Conservation (phyloP, 2,113 vertebrate species). For the Speoplatyrhinus poulsoni region DNA sequence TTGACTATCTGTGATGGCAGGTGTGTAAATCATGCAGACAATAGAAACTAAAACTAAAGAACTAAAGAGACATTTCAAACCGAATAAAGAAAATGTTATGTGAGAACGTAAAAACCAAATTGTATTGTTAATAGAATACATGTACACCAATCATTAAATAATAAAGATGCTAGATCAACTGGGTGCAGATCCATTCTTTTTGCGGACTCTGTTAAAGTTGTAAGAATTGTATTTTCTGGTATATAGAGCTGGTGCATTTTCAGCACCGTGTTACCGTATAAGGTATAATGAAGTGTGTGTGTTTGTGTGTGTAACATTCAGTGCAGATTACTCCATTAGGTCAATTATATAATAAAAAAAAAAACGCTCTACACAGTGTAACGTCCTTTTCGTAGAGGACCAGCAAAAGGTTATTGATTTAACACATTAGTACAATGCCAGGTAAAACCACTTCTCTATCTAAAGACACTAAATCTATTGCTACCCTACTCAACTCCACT, state of each 20-base stretch:
- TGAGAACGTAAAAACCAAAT: slow-evolving; percentile 6
- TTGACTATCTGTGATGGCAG: neutral
- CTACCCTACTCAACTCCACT: slow-evolving; percentile 68
- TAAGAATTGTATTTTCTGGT: neutral
- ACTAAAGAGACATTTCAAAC: slow-evolving; percentile 15
- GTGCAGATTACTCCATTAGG: slow-evolving; percentile 25
- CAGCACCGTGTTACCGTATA: neutral
- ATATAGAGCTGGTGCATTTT: neutral
- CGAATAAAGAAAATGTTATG: slow-evolving; percentile 2
- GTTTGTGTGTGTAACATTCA: slow-evolving; percentile 53
- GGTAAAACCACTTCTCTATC: slow-evolving; percentile 46
- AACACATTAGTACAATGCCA: slow-evolving; percentile 53
- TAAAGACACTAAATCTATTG: slow-evolving; percentile 63
- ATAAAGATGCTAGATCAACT: neutral
- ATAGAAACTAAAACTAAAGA: too few relatives aligned
- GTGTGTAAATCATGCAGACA: slow-evolving; percentile 21
- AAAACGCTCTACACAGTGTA: slow-evolving; percentile 39
- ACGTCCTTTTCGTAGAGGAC: slow-evolving; percentile 40
- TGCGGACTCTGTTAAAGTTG: neutral
- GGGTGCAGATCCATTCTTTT: neutral
- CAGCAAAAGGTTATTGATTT: slow-evolving; percentile 30
- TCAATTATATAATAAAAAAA: slow-evolving; percentile 25
- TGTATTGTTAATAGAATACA: slow-evolving; percentile 10
- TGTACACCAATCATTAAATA: slow-evolving; percentile 15
- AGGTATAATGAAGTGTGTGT: neutral